Evolutionary conservation across 2,888 invertebrate species (phyloP).

Genomic region (Nesidiocoris tenuis): DNA sequence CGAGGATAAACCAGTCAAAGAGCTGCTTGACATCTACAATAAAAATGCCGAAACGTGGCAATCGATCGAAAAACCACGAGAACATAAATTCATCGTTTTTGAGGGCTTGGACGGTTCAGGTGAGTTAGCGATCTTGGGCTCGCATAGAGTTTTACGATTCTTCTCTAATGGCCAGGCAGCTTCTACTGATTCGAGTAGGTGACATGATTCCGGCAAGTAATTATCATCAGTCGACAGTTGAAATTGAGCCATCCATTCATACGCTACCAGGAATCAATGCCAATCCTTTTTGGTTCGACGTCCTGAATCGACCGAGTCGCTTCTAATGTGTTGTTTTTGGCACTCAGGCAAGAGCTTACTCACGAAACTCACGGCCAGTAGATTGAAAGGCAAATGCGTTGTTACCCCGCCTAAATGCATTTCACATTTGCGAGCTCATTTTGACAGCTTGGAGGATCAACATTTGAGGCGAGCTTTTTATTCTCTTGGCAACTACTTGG

Average conservation of each 20-base stretch:
- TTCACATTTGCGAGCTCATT: constrained; percentile 53
- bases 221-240: too few species aligned
- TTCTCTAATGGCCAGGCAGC: too few species aligned
- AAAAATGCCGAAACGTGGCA: constrained; percentile 40
- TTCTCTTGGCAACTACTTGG: constrained; percentile 57
- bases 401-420: constrained; percentile 56
- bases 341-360: constrained; percentile 57
- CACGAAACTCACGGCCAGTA: constrained; percentile 53
- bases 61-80: not conserved
- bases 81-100: constrained; percentile 55
- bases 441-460: constrained; percentile 53
- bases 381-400: constrained; percentile 53
- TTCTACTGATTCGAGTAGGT: too few species aligned
- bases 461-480: constrained; percentile 56
- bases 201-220: too few species aligned
- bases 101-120: constrained; percentile 59
- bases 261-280: too few species aligned
- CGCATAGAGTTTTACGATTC: too few species aligned
- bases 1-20: constrained; percentile 50
- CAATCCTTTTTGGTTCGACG: too few species aligned
- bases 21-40: constrained; percentile 53
- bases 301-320: too few species aligned
- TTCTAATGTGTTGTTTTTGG: too few species aligned
- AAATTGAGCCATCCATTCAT: too few species aligned
- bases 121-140: constrained; percentile 47